Conservation (phyloP, 2,888 invertebrate genomes). For the Teinopalpus imperialis region DNA sequence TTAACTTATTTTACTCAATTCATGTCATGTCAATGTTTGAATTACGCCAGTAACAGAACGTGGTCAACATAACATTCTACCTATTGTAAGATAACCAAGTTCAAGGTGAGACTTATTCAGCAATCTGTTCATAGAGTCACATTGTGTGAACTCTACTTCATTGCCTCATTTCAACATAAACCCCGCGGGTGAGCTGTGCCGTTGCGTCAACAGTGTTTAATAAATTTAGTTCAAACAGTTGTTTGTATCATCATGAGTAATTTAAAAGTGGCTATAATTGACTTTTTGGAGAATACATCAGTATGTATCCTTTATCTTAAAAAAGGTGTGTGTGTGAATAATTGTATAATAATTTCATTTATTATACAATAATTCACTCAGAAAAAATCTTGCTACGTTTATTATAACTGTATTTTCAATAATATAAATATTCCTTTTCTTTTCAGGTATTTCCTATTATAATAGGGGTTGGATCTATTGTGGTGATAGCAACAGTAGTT, state of each 20-base stretch:
- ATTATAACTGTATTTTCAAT: constrained; percentile 18
- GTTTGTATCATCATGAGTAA: constrained; percentile 47
- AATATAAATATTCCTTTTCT: not conserved
- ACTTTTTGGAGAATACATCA: constrained; percentile 45
- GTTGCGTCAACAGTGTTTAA: constrained; percentile 22
- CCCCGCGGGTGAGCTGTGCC: constrained; percentile 11
- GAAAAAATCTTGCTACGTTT: too few species aligned
- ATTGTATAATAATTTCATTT: too few species aligned
- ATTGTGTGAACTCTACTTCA: constrained; percentile 11
- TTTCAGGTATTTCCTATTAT: constrained; percentile 82
- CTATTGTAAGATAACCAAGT: constrained; percentile 24
- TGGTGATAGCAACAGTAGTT: constrained; percentile 82
- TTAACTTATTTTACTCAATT: too few species aligned
- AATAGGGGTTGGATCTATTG: constrained; percentile 81
- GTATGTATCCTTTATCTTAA: constrained; percentile 45
- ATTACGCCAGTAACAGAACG: too few species aligned
- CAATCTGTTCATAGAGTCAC: constrained; percentile 1
- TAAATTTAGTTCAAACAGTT: too few species aligned
- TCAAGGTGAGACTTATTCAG: constrained; percentile 25
- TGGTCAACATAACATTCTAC: too few species aligned
- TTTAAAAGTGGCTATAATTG: constrained; percentile 49
- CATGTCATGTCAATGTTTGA: too few species aligned
- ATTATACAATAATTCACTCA: too few species aligned
- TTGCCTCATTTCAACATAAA: constrained; percentile 8
- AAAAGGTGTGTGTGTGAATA: too few species aligned